Evolutionary conservation across 1,140 invertebrate genomes (phyloP), one percentile per base, ranked within the genome.

Genomic region (Ostrea edulis): DNA sequence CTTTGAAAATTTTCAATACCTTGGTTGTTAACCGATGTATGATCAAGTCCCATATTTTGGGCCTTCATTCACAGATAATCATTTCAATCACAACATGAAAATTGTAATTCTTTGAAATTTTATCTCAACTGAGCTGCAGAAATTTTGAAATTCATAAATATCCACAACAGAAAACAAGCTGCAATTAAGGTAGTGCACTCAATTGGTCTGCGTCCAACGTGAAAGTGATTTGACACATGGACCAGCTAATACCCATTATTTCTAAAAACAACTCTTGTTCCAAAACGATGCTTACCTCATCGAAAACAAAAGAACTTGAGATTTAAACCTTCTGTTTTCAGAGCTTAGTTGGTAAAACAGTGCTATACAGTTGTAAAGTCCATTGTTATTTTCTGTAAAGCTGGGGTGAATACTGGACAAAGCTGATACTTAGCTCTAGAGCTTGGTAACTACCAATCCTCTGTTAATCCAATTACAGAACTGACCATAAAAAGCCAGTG

Each of bases 1-100:
- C 68, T 35, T 77, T 77, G 68, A 35, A 77, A 77, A 29, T 77
- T 25, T 12, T 77, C 25, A 14, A 25, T 77, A 29, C 35, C 68
- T 77, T 77, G 68, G 29, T 12, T 35, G 68, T 35, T 29, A 17
- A 77, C 68, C 25, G 25, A 77, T 35, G 29, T 77, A 25, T 77
- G 68, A 77, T 77, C 68, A 77, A 77, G 68, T 77, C 68, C 68
- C 68, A 77, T 77, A 77, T 77, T 77, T 77, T 77, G 68, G 68
- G 68, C 12, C 22, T 25, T 77, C 68, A 35, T 77, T 77, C 14
- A 25, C 25, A 35, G 55, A 62, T 14, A 29, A 77, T 29, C 8
- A 62, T 17, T 5, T 77, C 68, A 77, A 44, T 44, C 12, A 14
- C 29, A 35, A 12, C 29, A 77, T 29, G 12, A 17, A 58, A 62